Percentiles rank a stretch among this genome's conserved stretches.
Conservation (phyloP, 2,113 vertebrate species). For the Aspiorhynchus laticeps region DNA sequence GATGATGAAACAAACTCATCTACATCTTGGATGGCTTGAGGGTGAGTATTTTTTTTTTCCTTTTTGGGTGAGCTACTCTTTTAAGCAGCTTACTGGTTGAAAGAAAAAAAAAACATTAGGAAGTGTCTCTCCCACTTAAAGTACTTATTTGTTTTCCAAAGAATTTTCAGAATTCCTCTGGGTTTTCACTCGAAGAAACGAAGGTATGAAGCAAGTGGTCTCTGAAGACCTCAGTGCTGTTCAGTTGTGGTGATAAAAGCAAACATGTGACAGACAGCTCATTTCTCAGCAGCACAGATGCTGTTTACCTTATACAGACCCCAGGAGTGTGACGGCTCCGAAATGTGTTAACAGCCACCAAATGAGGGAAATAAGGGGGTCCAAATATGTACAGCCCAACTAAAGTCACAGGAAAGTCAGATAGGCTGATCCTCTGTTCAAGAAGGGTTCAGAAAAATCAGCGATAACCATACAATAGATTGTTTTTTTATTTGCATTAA, state of each 20-base stretch:
- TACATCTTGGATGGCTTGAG: too few relatives aligned
- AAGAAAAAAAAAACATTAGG: not conserved
- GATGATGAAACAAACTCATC: too few relatives aligned
- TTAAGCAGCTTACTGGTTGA: not conserved
- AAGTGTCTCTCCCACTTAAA: not conserved
- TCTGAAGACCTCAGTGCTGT: not conserved
- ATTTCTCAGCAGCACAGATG: conserved; percentile 47
- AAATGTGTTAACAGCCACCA: conserved; percentile 38
- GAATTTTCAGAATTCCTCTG: not conserved
- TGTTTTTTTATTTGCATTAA: not conserved
- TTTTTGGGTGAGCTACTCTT: too few relatives aligned
- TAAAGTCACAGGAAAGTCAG: conserved; percentile 3
- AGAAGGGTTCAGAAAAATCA: not conserved
- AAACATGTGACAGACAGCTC: conserved; percentile 12
- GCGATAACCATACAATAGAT: not conserved
- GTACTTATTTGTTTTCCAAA: not conserved
- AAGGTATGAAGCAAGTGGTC: not conserved
- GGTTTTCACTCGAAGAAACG: conserved; percentile 7
- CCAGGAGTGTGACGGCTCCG: conserved; percentile 21
- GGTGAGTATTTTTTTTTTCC: too few relatives aligned
- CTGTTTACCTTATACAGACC: conserved; percentile 34
- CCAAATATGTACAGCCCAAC: not conserved
- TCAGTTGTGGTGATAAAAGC: not conserved
- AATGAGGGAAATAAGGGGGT: not conserved
- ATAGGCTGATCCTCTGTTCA: not conserved